Evolutionary conservation across 2,113 vertebrate species (phyloP), one percentile per base, ranked within the genome.

Genomic region (Hippocampus comes): DNA sequence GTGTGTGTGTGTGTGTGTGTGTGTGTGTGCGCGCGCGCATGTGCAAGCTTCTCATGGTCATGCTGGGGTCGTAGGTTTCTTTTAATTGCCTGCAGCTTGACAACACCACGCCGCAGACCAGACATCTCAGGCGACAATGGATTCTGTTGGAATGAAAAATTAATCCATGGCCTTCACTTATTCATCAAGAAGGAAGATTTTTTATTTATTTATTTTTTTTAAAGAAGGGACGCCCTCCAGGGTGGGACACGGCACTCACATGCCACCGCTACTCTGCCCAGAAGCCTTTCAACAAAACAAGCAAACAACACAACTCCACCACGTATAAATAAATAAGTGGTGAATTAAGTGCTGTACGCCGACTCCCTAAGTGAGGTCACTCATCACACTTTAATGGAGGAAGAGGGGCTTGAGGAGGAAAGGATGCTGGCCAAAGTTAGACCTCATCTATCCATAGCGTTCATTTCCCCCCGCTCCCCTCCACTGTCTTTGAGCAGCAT

Each of bases 201-300:
- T 64, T 43, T 38, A 87, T 90, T 88, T 48, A 43, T 48, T 65
- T 23, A n/a, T 21, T 42, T 46, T 25, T 17, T 48, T 66, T 66
- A 9, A 88, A 87, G 81, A 86, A 89, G 88, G 87, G 85, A 90
- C 84, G 83, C 82, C 90, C 90, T 89, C 85, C 53, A 78, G 91
- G 91, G 34, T 38, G 34, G 34, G 90, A 90, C 78, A 81, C 65
- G 77, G 70, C 74, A 57, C 88, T 91, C 88, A 88, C 89, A 90
- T 88, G 87, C 87, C 84, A 90, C 15, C 0, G 68, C 87, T 91
- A 91, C 91, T 91, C 91, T 90, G 87, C 82, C 91, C 89, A 88
- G 90, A 87, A 92, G 90, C 87, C 92, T 90, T 91, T 92, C 90
- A 92, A 93, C 92, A 93, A 92, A 93, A 93, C 92, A 93, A 92